A percentile compares a stretch with the other conserved stretches of the same genome.
These are phyloP conservation scores for Pinctada fucata DNA, from an alignment of 2,888 invertebrate species.

Conservation along the genomic window DNA sequence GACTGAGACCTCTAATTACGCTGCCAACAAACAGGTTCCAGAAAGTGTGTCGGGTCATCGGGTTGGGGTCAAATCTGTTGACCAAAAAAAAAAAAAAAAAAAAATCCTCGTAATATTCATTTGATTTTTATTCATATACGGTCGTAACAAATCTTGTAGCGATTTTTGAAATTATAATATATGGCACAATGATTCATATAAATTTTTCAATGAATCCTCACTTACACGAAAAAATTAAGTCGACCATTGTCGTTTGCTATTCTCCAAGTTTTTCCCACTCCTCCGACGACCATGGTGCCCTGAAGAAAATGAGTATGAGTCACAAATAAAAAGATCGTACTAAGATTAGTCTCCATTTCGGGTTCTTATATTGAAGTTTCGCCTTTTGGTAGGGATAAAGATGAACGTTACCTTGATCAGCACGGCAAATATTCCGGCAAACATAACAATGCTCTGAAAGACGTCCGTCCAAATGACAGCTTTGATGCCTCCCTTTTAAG, in stretches of 20 bases:
- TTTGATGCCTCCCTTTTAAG: slow-evolving; percentile 48
- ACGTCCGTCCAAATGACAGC: slow-evolving; percentile 57
- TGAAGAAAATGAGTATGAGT: slow-evolving; percentile 23
- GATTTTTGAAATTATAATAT: background rate
- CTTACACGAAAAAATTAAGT: slow-evolving; percentile 65
- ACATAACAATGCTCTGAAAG: slow-evolving; percentile 50
- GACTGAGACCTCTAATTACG: slow-evolving; percentile 38
- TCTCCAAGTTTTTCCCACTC: slow-evolving; percentile 57
- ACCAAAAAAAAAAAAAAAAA: background rate
- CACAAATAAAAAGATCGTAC: background rate
- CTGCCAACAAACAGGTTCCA: slow-evolving; percentile 38
- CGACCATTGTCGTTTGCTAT: slow-evolving; percentile 57
- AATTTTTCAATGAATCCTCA: background rate
- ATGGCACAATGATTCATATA: too few species aligned
- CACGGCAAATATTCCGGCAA: slow-evolving; percentile 46
- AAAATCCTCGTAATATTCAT: too few species aligned
- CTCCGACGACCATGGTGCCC: slow-evolving; percentile 64
- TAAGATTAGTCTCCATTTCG: background rate
- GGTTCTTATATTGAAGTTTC: background rate
- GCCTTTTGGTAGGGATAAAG: background rate
- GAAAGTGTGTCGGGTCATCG: slow-evolving; percentile 45
- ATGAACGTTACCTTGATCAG: slow-evolving; percentile 42
- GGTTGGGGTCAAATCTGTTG: slow-evolving; percentile 40
- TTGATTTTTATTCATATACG: too few species aligned
- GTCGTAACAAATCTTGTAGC: background rate